phyloP scores from a whole-genome alignment of 2,888 invertebrate species.

The Lysandra bellargus region DNA sequence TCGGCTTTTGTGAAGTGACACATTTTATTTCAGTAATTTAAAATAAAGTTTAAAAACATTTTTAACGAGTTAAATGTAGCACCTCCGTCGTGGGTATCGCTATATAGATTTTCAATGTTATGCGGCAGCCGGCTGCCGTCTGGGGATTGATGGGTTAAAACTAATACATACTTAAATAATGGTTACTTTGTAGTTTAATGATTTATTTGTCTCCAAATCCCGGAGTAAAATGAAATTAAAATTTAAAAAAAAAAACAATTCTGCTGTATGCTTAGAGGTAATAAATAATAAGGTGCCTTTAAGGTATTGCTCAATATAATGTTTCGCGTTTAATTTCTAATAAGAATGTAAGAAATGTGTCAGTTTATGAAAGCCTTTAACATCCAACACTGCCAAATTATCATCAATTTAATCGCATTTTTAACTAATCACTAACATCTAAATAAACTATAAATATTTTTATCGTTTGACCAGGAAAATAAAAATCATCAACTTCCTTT shows the following conservation, averaged over 20 bases:
- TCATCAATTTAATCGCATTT: conserved; percentile 28
- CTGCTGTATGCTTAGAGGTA: not conserved
- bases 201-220: not conserved
- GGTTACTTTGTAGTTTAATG: not conserved
- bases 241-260: not conserved
- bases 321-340: not conserved
- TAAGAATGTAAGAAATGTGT: not conserved
- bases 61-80: not conserved
- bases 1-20: not conserved
- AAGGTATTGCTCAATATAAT: not conserved
- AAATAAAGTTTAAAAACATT: not conserved
- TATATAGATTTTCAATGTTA: too few relatives aligned
- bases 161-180: not conserved
- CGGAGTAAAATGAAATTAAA: not conserved
- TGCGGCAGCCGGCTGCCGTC: too few relatives aligned
- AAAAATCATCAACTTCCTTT: not conserved
- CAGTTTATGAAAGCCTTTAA: not conserved
- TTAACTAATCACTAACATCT: conserved; percentile 9
- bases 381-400: conserved; percentile 32
- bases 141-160: not conserved
- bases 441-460: conserved; percentile 5
- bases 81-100: too few relatives aligned
- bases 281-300: not conserved
- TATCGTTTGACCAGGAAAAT: not conserved
- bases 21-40: not conserved